Evolutionary conservation across 2,888 invertebrate genomes (phyloP), one percentile per base, ranked within the genome.

Genomic region (Drosophila longiperda): DNA sequence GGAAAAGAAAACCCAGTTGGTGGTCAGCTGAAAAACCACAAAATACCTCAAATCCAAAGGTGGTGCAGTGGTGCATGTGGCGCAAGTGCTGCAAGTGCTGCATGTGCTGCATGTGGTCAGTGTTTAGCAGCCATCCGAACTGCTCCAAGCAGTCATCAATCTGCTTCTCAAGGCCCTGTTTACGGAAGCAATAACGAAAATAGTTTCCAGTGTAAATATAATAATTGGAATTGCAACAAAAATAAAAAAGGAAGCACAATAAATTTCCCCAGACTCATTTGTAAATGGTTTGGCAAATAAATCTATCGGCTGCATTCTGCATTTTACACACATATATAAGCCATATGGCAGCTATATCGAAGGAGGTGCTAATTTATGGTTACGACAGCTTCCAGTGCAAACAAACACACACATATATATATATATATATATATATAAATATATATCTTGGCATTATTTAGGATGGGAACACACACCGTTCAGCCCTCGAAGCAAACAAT

Each of bases 301-400:
- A 82, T 85, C 83, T 72, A 58, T 81, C 72, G 77, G 59, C 60
- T 61, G 82, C 82, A 80, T 73, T 72, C 74, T 79, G 83, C 86
- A 86, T 70, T 73, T 75, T 78, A 63, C 70, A 78, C 32, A 59
- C 23, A 4, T 7, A 12, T 20, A 29, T 45, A 67, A 77, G 73
- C 87, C 85, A 85, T 87, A 85, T 85, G 85, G 87, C 82, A 78
- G 66, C 52, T 55, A 60, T 61, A 67, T 68, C 73, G 71, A 74
- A 74, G 82, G 59, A 86, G 83, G 82, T 86, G 83, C 68, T 86
- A 83, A 81, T 84, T 86, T 79, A 83, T 83, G 82, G 66, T 79
- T 70, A 86, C 83, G 83, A 83, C 85, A 82, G 80, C 76, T 61
- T 34, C n/a, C 67, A 59, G 32, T 23, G 45, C 52, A 52, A 73